These are phyloP conservation scores for Motacilla alba DNA, from an alignment of 2,113 vertebrate species.

Conservation along the genomic window DNA sequence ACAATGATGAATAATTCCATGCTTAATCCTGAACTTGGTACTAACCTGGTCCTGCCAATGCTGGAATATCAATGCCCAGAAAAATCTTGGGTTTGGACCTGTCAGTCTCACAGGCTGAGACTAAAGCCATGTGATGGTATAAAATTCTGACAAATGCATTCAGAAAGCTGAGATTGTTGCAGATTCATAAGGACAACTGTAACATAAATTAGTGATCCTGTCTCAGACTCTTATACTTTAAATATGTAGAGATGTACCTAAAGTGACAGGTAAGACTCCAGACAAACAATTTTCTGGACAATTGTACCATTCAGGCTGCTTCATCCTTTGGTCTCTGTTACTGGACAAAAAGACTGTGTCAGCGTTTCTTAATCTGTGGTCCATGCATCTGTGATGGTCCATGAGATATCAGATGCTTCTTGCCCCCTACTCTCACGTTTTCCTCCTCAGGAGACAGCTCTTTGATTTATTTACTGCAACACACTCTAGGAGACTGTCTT, in stretches of 20 bases:
- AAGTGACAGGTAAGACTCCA: not conserved
- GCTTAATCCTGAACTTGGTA: not conserved
- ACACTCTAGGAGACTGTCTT: not conserved
- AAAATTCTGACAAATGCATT: not conserved
- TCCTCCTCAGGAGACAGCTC: not conserved
- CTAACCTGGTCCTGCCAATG: not conserved
- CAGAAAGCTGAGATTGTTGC: not conserved
- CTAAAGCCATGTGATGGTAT: not conserved
- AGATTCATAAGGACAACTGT: not conserved
- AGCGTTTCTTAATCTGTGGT: not conserved
- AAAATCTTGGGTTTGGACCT: not conserved
- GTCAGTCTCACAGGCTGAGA: not conserved
- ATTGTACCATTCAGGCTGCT: not conserved
- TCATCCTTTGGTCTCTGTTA: not conserved
- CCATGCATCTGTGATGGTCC: accelerated
- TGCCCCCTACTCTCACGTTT: accelerated
- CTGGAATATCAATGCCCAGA: not conserved
- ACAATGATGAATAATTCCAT: not conserved
- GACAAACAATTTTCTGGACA: not conserved
- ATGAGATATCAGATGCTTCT: not conserved
- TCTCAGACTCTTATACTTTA: not conserved
- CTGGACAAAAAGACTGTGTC: not conserved
- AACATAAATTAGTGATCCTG: not conserved
- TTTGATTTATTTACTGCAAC: slow-evolving; percentile 6
- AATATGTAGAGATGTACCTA: not conserved